Percentiles rank a stretch among this genome's conserved stretches.
phyloP scores from a whole-genome alignment of 2,797 vertebrate species.

The Somateria mollissima region DNA sequence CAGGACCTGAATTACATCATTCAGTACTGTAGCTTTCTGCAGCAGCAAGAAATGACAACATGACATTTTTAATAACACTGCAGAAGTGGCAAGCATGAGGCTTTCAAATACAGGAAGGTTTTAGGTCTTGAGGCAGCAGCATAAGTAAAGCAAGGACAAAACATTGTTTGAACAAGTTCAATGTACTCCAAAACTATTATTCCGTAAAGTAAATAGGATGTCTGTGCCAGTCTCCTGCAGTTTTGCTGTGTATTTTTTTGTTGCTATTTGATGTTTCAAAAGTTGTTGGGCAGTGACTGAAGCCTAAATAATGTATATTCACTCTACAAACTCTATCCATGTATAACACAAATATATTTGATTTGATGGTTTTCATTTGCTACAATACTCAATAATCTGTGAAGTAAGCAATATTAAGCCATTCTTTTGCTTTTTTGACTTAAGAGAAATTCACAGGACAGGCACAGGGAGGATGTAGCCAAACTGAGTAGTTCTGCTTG shows the following conservation, averaged over 20 bases:
- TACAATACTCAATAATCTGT: not conserved
- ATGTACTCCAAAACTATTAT: not conserved
- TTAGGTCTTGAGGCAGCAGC: not conserved
- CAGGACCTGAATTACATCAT: not conserved
- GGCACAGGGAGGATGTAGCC: fast-evolving
- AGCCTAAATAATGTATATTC: fast-evolving
- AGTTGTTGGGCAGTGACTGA: not conserved
- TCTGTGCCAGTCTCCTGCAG: not conserved
- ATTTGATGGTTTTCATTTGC: not conserved
- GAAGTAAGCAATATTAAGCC: not conserved
- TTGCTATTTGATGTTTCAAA: not conserved
- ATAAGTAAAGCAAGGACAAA: not conserved
- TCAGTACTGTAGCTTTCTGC: not conserved
- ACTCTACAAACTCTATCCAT: not conserved
- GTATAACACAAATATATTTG: not conserved
- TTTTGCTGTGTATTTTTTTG: not conserved
- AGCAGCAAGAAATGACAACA: not conserved
- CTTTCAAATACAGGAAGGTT: not conserved
- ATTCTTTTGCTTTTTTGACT: not conserved
- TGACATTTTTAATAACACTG: not conserved
- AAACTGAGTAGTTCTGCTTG: not conserved
- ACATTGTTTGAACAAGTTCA: not conserved
- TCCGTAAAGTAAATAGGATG: not conserved
- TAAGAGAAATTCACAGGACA: not conserved
- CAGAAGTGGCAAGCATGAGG: not conserved